These are phyloP conservation scores for Monopterus albus DNA, from an alignment of 2,113 vertebrate genomes.

Conservation along the genomic window DNA sequence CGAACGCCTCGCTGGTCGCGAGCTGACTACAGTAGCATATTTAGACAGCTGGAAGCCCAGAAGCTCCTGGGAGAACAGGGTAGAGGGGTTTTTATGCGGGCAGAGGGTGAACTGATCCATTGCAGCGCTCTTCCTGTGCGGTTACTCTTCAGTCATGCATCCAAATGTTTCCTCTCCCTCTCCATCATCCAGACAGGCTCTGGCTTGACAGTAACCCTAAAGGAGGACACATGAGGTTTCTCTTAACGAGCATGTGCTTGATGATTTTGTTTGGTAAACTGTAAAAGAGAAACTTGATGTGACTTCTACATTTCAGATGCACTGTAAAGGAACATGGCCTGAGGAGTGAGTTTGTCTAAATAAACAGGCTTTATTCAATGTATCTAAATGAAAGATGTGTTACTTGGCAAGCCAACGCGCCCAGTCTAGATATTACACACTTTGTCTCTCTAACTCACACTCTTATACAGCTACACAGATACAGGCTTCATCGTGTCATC, in stretches of 20 bases:
- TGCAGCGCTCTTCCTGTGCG: slow-evolving; percentile 56
- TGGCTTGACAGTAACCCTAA: slow-evolving; percentile 17
- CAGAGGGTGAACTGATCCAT: slow-evolving; percentile 50
- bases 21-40: slow-evolving; percentile 66
- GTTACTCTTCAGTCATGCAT: slow-evolving; percentile 41
- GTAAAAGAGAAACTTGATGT: slow-evolving; percentile 45
- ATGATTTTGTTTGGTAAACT: slow-evolving; percentile 57
- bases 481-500: no score
- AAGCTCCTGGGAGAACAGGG: slow-evolving; percentile 54
- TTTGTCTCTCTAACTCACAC: neutral
- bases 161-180: slow-evolving; percentile 48
- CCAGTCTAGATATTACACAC: neutral
- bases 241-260: slow-evolving; percentile 10
- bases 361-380: slow-evolving; percentile 38
- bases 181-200: slow-evolving; percentile 54
- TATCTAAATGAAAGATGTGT: slow-evolving; percentile 35
- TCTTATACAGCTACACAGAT: slow-evolving; percentile 6
- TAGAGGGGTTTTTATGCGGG: slow-evolving; percentile 44
- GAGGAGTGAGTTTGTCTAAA: slow-evolving; percentile 29
- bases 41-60: slow-evolving; percentile 68
- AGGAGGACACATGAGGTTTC: slow-evolving; percentile 26
- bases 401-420: slow-evolving; percentile 32
- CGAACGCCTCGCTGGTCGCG: slow-evolving; percentile 42
- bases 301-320: slow-evolving; percentile 34
- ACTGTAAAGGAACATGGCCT: slow-evolving; percentile 20